A percentile compares a stretch with the other conserved stretches of the same genome.
phyloP scores from a whole-genome alignment of 1,140 invertebrate species.

The Pectinophora gossypiella region DNA sequence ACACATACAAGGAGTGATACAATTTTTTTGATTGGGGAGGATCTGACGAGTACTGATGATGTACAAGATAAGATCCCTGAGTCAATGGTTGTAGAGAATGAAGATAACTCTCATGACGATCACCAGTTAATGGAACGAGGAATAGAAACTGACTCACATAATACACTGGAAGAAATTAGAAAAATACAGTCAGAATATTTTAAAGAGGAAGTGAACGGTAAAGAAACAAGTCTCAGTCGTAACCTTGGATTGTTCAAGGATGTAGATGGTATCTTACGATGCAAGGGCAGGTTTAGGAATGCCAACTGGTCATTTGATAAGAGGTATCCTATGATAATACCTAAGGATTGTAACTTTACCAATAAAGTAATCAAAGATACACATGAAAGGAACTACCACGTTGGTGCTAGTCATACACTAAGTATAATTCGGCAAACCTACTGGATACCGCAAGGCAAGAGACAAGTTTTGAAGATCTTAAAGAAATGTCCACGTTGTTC shows the following conservation, averaged over 20 bases:
- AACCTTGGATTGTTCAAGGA: conserved; percentile 11
- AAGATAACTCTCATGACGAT: background rate
- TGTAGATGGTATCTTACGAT: conserved; percentile 15
- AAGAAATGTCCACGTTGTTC: conserved; percentile 12
- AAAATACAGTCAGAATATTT: conserved; percentile 10
- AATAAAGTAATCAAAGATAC: conserved; percentile 9
- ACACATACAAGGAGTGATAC: background rate
- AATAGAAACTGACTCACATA: background rate
- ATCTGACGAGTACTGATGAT: conserved; percentile 5
- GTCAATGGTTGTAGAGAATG: background rate
- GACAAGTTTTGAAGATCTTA: conserved; percentile 12
- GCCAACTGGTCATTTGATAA: conserved; percentile 13
- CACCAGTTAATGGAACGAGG: background rate
- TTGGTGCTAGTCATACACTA: conserved; percentile 19
- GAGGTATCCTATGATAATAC: conserved; percentile 15
- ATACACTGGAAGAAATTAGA: background rate
- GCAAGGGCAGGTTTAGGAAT: conserved; percentile 16
- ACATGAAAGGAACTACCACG: conserved; percentile 17
- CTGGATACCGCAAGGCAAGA: conserved; percentile 21
- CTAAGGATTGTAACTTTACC: conserved; percentile 9
- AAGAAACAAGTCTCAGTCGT: background rate
- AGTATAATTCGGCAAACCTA: conserved; percentile 16
- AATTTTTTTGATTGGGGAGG: conserved; percentile 4
- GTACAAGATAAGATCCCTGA: background rate
- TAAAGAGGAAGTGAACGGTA: conserved; percentile 7